Evolutionary conservation across 2,113 vertebrate genomes (phyloP).

Genomic region (Tamias sibiricus): DNA sequence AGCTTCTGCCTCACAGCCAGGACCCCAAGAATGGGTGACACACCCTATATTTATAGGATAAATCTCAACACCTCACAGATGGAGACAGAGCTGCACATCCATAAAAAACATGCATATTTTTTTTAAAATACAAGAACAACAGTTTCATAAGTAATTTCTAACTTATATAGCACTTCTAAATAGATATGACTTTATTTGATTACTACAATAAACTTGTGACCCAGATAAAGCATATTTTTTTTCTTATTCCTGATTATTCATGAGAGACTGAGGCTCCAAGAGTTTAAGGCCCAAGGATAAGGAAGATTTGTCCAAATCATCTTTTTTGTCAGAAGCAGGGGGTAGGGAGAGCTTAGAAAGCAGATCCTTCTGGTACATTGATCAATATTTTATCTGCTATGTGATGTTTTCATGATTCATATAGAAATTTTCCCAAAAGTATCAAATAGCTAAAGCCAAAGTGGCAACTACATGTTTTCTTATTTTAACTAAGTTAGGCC

Average conservation of each 20-base stretch:
- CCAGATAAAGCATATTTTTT: background rate
- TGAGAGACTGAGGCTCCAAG: background rate
- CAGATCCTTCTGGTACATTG: background rate
- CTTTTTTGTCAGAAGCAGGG: background rate
- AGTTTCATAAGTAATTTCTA: background rate
- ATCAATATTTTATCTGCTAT: background rate
- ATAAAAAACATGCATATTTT: background rate
- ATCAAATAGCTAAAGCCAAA: background rate
- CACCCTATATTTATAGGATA: background rate
- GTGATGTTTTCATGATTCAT: background rate
- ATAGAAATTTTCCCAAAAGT: background rate
- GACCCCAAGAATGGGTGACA: background rate
- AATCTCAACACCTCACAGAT: background rate
- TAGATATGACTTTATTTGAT: background rate
- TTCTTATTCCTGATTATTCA: background rate
- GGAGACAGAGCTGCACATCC: background rate
- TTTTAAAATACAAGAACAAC: background rate
- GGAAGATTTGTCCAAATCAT: background rate
- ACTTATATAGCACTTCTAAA: background rate
- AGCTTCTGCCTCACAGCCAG: rapidly evolving
- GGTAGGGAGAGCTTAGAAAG: background rate
- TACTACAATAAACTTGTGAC: background rate
- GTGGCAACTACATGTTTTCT: background rate
- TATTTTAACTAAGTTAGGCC: background rate
- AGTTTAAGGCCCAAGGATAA: background rate